phyloP scores from a whole-genome alignment of 2,797 vertebrate species.

The Aratinga solstitialis region DNA sequence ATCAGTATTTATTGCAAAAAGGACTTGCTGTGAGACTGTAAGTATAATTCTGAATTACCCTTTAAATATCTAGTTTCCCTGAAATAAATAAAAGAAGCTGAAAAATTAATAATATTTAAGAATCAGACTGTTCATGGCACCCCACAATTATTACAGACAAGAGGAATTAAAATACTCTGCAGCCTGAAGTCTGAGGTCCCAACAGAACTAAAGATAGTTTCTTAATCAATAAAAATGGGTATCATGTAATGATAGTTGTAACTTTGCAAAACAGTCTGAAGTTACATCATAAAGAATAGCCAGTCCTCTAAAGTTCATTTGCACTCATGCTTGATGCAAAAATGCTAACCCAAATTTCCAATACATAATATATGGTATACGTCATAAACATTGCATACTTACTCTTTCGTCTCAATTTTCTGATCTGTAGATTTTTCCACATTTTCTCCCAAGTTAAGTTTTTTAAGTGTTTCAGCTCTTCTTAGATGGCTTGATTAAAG shows the following conservation, averaged over 20 bases:
- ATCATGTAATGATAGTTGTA: not conserved
- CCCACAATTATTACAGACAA: not conserved
- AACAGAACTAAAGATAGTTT: not conserved
- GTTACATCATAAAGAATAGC: not conserved
- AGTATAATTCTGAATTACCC: not conserved
- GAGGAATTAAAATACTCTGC: not conserved
- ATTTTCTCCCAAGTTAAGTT: not conserved
- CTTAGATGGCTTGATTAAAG: not conserved
- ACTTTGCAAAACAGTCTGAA: not conserved
- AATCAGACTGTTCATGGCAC: not conserved
- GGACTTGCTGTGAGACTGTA: not conserved
- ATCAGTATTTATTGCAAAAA: not conserved
- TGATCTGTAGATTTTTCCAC: not conserved
- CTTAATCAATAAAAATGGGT: not conserved
- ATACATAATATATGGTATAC: not conserved
- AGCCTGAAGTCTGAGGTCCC: not conserved
- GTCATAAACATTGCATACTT: not conserved
- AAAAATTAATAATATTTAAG: not conserved
- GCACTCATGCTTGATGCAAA: not conserved
- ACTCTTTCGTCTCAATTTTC: not conserved
- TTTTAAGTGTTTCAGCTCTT: not conserved
- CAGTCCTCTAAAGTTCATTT: not conserved
- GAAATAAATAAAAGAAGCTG: not conserved
- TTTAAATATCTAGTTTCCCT: not conserved
- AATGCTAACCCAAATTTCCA: not conserved